Conservation (phyloP, 1,140 invertebrate species). For the Eupeodes corollae region DNA sequence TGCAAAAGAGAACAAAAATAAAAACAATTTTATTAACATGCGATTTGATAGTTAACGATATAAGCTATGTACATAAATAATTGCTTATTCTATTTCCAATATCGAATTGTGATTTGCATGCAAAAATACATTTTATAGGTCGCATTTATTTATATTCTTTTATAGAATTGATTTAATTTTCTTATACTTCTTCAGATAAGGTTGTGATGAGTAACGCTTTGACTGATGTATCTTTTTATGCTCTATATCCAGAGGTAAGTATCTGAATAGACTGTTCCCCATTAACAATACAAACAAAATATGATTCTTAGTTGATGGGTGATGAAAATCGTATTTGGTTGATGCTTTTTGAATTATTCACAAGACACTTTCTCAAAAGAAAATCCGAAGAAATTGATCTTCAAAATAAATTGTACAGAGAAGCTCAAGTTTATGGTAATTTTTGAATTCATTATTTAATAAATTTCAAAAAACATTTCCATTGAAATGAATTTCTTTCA, state of each 20-base stretch:
- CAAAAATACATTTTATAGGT: no score
- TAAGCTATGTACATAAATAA: no score
- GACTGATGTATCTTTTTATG: slow-evolving; percentile 51
- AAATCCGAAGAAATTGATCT: slow-evolving; percentile 27
- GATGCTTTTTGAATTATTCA: slow-evolving; percentile 50
- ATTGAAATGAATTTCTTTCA: background rate
- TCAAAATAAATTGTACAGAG: slow-evolving; percentile 37
- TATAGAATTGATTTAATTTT: background rate
- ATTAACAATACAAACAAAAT: background rate
- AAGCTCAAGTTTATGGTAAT: slow-evolving; percentile 37
- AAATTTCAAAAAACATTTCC: background rate
- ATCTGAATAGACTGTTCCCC: background rate
- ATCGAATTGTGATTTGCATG: no score
- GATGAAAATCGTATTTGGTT: slow-evolving; percentile 45
- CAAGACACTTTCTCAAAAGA: slow-evolving; percentile 43
- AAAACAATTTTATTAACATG: no score
- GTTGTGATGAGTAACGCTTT: slow-evolving; percentile 53
- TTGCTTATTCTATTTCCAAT: no score
- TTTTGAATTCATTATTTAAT: background rate
- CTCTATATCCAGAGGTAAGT: slow-evolving; percentile 42
- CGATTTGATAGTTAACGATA: no score
- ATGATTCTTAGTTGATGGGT: slow-evolving; percentile 15
- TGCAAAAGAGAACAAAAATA: background rate
- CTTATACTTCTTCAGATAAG: slow-evolving; percentile 47
- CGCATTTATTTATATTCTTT: no score